A percentile compares a stretch with the other conserved stretches of the same genome.
phyloP scores from a whole-genome alignment of 1,140 invertebrate genomes.

The Atta texana region DNA sequence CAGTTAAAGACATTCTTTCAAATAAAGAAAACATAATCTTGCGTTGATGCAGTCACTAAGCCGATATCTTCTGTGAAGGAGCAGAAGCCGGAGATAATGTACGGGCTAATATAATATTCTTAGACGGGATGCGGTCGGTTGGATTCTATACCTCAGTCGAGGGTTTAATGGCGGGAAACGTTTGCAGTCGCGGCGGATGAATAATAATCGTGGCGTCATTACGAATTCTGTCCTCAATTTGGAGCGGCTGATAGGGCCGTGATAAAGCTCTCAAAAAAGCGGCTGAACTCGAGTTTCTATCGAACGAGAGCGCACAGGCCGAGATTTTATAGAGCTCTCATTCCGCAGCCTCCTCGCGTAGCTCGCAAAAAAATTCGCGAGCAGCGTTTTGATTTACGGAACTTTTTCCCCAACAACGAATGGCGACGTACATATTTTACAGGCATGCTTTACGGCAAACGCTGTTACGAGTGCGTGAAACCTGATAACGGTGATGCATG shows the following conservation, averaged over 20 bases:
- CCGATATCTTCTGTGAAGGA: slow-evolving; percentile 5
- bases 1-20: background rate
- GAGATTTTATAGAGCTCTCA: slow-evolving; percentile 42
- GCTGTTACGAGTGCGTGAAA: slow-evolving; percentile 58
- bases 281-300: slow-evolving; percentile 50
- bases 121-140: slow-evolving; percentile 70
- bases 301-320: slow-evolving; percentile 31
- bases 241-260: slow-evolving; percentile 59
- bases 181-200: slow-evolving; percentile 61
- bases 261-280: slow-evolving; percentile 59
- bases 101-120: slow-evolving; percentile 81
- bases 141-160: slow-evolving; percentile 35
- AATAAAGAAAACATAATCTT: slow-evolving; percentile 40
- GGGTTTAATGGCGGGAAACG: slow-evolving; percentile 70
- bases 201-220: slow-evolving; percentile 70
- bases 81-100: slow-evolving; percentile 71
- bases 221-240: slow-evolving; percentile 71
- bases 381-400: slow-evolving; percentile 55
- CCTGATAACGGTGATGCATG: slow-evolving; percentile 59
- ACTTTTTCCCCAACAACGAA: slow-evolving; percentile 52
- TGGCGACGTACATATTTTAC: slow-evolving; percentile 60
- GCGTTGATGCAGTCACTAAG: slow-evolving; percentile 28
- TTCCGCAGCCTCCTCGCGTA: slow-evolving; percentile 43
- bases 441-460: slow-evolving; percentile 40
- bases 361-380: slow-evolving; percentile 45